Base-by-base conservation (phyloP, 2,113 vertebrate genomes). In the Orientallactaga bullata region DNA sequence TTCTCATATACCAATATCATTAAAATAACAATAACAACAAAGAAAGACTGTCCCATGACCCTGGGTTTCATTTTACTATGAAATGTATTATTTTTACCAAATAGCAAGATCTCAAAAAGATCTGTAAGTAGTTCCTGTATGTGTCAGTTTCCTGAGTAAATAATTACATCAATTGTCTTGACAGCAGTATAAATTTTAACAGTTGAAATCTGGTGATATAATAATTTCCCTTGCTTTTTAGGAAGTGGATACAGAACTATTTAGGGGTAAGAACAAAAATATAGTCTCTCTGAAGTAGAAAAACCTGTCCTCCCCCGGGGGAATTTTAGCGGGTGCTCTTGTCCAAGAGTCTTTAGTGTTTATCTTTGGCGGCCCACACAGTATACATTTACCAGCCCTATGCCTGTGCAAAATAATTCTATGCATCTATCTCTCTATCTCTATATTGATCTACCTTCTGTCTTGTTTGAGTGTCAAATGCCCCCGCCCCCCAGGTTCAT, bases 111-210 rank as follows among this genome's bases (percentile, higher is more conserved):
- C 24, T 60, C 24, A 92, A 73, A 37, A 65, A 60, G 5, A 7
- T 26, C 12, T 85, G 2, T 68, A 55, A 18, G 35, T 86, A 89
- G 71, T 51, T 91, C 37, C 51, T 69, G 89, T 42, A 84, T 88
- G 71, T 73, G 26, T 83, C 82, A 51, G 30, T 66, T 89, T 91
- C 35, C 71, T 95, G 85, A 86, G 58, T 86, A 72, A 55, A 58
- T 30, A 82, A 60, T 17, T n/a, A 13, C 30, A 60, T 24, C n/a
- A 12, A 35, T 16, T 60, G 55, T 20, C n/a, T 30, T 60, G 11
- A 60, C 28, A 79, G 77, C 77, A 79, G 55, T 60, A 60, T 17
- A 60, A 23, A 66, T 55, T 78, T 78, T 21, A 20, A 39, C 30
- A 78, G 47, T 20, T 78, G 30, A 55, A 55, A n/a, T 78, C 55